Conservation (phyloP, 2,888 invertebrate genomes). For the Drosophila borborema region DNA sequence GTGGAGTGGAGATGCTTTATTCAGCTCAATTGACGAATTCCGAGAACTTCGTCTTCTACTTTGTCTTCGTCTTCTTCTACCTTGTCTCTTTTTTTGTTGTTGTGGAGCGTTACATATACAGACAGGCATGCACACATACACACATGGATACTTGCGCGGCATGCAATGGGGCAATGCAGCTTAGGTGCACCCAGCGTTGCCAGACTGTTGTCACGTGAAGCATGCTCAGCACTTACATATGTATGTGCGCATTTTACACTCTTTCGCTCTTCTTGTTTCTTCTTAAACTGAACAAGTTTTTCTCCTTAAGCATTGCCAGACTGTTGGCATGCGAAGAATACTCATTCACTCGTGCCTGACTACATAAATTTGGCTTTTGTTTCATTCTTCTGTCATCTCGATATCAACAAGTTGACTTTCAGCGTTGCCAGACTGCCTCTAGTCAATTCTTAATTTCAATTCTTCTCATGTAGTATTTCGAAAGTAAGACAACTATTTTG, state of each 20-base stretch:
- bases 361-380: neutral
- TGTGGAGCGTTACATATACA: constrained; percentile 14
- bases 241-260: neutral
- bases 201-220: neutral
- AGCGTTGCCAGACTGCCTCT: constrained; percentile 21
- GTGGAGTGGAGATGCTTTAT: constrained; percentile 26
- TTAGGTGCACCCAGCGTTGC: constrained; percentile 33
- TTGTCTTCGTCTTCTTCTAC: constrained; percentile 1
- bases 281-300: neutral
- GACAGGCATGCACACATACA: neutral
- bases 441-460: neutral
- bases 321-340: neutral
- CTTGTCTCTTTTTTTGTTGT: neutral
- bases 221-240: neutral
- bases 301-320: neutral
- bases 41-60: constrained; percentile 41
- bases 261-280: neutral
- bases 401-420: neutral
- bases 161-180: constrained; percentile 6
- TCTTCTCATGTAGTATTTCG: too few species aligned
- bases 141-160: neutral
- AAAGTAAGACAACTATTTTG: neutral
- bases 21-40: constrained; percentile 59
- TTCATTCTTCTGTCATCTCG: neutral
- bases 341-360: neutral